Conservation (phyloP, 2,797 vertebrate genomes). For the Pyrocephalus nanus region DNA sequence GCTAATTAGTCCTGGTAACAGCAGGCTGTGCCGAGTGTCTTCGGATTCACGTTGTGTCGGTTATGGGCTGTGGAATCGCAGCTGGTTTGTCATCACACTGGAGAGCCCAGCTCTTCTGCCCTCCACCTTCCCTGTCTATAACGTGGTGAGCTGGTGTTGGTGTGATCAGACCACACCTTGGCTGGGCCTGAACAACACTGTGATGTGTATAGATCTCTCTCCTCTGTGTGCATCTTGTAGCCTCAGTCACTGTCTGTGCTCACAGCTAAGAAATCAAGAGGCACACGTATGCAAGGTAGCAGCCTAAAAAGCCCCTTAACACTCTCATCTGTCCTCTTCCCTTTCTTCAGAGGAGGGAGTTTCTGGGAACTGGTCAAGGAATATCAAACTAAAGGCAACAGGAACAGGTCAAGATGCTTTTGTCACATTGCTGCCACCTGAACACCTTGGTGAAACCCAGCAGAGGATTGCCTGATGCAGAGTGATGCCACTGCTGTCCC, state of each 20-base stretch:
- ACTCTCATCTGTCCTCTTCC: background rate
- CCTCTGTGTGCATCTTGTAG: slow-evolving; percentile 20
- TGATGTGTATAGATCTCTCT: slow-evolving; percentile 61
- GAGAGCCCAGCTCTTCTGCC: slow-evolving; percentile 1
- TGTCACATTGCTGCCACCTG: background rate
- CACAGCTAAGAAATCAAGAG: slow-evolving; percentile 25
- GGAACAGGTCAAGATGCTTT: background rate
- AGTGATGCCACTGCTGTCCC: background rate
- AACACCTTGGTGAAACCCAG: background rate
- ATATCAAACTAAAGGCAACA: background rate
- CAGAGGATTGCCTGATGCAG: background rate
- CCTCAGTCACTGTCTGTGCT: slow-evolving; percentile 23
- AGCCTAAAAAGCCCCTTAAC: background rate
- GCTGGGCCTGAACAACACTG: slow-evolving; percentile 69
- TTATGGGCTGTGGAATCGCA: background rate
- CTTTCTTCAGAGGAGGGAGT: slow-evolving; percentile 8
- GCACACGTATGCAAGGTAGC: background rate
- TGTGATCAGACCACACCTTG: slow-evolving; percentile 26
- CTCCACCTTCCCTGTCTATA: background rate
- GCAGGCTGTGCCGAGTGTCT: slow-evolving; percentile 54
- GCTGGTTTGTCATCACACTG: slow-evolving; percentile 4
- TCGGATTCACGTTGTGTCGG: background rate
- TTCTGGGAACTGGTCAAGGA: slow-evolving; percentile 18
- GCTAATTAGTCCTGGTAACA: slow-evolving; percentile 24
- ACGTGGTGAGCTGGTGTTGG: background rate